A percentile compares a stretch with the other conserved stretches of the same genome.
These are phyloP conservation scores for Gadopsis marmoratus DNA, from an alignment of 2,797 vertebrate species.

Conservation along the genomic window DNA sequence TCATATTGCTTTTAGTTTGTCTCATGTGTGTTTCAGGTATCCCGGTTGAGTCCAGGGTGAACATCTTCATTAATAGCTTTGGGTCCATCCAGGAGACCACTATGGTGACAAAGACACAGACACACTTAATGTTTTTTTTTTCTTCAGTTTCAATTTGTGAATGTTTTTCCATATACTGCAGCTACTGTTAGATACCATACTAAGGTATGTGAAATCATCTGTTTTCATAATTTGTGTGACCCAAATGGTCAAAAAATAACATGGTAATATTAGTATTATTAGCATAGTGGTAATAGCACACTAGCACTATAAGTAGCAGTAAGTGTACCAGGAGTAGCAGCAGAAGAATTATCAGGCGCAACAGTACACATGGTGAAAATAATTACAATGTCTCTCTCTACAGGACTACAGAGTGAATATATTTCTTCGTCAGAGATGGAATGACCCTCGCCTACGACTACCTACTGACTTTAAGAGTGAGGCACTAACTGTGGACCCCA, in stretches of 20 bases:
- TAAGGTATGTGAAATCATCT: neutral
- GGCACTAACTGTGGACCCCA: slow-evolving; percentile 93
- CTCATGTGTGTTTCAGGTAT: slow-evolving; percentile 85
- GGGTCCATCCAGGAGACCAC: slow-evolving; percentile 98
- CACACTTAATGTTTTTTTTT: neutral
- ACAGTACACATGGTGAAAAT: neutral
- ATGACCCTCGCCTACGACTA: slow-evolving; percentile 93
- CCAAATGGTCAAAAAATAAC: neutral
- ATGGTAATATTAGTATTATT: neutral
- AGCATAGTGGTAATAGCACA: neutral
- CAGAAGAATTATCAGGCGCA: neutral
- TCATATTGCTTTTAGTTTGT: slow-evolving; percentile 11
- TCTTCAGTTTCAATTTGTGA: neutral
- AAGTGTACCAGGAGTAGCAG: neutral
- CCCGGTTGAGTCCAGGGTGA: slow-evolving; percentile 95
- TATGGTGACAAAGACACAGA: slow-evolving; percentile 87
- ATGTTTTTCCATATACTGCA: neutral
- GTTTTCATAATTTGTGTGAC: neutral
- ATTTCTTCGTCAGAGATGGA: slow-evolving; percentile 97
- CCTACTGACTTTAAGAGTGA: slow-evolving; percentile 95
- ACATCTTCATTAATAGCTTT: slow-evolving; percentile 99
- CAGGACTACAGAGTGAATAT: slow-evolving; percentile 98
- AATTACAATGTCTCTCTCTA: slow-evolving; percentile 9
- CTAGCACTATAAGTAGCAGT: neutral
- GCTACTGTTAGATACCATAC: neutral